Base-by-base conservation (phyloP, 2,888 invertebrate species). In the Tetragonisca angustula region DNA sequence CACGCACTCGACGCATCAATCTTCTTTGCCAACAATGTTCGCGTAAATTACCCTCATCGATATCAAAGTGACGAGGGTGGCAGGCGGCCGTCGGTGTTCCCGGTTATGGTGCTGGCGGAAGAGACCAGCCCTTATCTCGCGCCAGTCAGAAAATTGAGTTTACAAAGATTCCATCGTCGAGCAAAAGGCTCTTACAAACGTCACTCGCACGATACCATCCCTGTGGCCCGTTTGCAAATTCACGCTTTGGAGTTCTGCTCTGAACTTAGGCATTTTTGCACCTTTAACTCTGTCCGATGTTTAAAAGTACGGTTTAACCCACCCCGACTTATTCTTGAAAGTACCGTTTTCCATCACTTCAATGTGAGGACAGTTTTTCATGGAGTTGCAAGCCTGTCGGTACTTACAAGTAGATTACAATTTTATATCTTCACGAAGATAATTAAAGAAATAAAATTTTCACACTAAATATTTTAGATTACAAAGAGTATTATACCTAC, bases 21-120 rank as follows among this genome's bases (percentile, higher is more conserved):
- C 94, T 94, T 94, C 92, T 92, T 93, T 91, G 90, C 92, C 92
- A 91, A 92, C 93, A 92, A 92, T 92, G 92, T 92, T 91, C 92
- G 90, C 93, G 93, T 93, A 94, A 93, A 93, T 94, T 94, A 93
- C 93, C 93, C 92, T 94, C 94, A 92, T 93, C 93, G 93, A 93
- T 94, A 94, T 92, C 92, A 92, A 91, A 92, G 92, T 89, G 91
- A 91, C 90, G 88, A 91, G 87, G 90, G 88, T 82, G 88, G 84
- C 85, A 76, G 50, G 75, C 75, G 84, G 83, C 21, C 49, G 79
- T 72, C 49, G 73, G 56, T 43, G 80, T 59, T 76, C 65, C 64
- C 67, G 70, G 82, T 73, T 83, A 86, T 62, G 81, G 69, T 62
- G 81, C 79, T 67, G 85, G 81, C 76, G 87, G 86, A 88, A 83